phyloP scores from a whole-genome alignment of 2,113 vertebrate species.

The Tichodroma muraria region DNA sequence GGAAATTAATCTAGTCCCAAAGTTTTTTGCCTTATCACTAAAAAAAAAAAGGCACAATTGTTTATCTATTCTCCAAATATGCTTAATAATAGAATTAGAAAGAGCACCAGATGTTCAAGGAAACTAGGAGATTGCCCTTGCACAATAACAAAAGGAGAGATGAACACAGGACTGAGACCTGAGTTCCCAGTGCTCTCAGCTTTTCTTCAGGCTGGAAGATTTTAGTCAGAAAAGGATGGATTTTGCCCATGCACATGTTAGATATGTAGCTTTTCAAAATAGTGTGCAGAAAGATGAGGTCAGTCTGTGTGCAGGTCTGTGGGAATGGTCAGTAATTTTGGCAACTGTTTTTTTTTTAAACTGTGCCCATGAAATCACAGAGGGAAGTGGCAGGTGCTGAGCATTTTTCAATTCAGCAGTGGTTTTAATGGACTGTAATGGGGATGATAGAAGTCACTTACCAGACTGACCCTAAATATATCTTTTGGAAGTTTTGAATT shows the following conservation, averaged over 20 bases:
- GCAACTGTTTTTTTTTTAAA: not conserved
- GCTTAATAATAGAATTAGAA: not conserved
- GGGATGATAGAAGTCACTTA: not conserved
- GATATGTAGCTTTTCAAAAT: not conserved
- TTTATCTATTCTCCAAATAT: not conserved
- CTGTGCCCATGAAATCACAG: not conserved
- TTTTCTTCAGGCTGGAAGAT: not conserved
- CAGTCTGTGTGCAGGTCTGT: not conserved
- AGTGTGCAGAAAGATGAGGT: not conserved
- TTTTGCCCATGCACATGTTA: not conserved
- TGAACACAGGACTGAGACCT: not conserved
- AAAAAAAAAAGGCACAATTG: not conserved
- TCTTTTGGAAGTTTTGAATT: not conserved
- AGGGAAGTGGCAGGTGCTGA: not conserved
- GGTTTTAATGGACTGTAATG: not conserved
- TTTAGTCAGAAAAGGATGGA: not conserved
- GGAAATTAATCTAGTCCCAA: not conserved
- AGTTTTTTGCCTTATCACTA: not conserved
- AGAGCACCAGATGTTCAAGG: not conserved
- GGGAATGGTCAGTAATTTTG: not conserved
- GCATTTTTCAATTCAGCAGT: not conserved
- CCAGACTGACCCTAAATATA: not conserved
- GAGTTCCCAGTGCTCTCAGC: not conserved
- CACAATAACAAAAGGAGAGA: not conserved
- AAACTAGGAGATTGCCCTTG: not conserved